These are phyloP conservation scores for Esox masquinongy DNA, from an alignment of 2,797 vertebrate species.

Conservation along the genomic window DNA sequence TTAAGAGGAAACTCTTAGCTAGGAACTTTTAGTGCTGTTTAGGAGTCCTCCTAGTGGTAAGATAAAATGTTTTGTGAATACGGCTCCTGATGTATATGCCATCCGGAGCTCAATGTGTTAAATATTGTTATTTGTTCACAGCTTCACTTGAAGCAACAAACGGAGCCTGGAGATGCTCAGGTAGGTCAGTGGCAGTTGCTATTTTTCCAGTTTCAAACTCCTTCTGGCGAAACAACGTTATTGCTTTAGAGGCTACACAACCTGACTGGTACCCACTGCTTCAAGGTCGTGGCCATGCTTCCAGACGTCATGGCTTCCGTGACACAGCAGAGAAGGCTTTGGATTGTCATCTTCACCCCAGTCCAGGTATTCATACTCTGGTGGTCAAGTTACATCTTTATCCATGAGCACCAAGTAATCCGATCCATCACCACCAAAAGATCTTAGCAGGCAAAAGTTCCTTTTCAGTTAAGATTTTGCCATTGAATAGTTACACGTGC, in stretches of 20 bases:
- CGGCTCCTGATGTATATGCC: no score
- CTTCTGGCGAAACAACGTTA: no score
- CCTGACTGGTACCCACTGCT: neutral
- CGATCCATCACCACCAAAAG: neutral
- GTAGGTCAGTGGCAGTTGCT: slow-evolving; percentile 1
- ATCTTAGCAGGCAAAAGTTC: slow-evolving; percentile 15
- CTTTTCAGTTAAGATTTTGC: slow-evolving; percentile 15
- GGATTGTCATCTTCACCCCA: slow-evolving; percentile 29
- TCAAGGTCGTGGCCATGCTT: no score
- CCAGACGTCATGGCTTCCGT: neutral
- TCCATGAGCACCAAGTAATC: slow-evolving; percentile 19
- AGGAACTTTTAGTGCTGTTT: no score
- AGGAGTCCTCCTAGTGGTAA: no score
- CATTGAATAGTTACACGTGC: slow-evolving; percentile 10
- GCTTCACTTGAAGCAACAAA: slow-evolving; percentile 12
- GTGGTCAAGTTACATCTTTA: neutral
- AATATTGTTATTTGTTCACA: no score
- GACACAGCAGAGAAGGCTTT: slow-evolving; percentile 17
- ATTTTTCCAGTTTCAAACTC: neutral
- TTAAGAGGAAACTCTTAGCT: no score
- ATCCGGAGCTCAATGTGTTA: no score
- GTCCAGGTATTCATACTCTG: slow-evolving; percentile 19
- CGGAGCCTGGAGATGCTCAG: slow-evolving; percentile 11
- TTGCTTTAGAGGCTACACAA: no score
- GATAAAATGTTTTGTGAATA: no score